Conservation (phyloP, 2,113 vertebrate genomes). For the Callionymus lyra region DNA sequence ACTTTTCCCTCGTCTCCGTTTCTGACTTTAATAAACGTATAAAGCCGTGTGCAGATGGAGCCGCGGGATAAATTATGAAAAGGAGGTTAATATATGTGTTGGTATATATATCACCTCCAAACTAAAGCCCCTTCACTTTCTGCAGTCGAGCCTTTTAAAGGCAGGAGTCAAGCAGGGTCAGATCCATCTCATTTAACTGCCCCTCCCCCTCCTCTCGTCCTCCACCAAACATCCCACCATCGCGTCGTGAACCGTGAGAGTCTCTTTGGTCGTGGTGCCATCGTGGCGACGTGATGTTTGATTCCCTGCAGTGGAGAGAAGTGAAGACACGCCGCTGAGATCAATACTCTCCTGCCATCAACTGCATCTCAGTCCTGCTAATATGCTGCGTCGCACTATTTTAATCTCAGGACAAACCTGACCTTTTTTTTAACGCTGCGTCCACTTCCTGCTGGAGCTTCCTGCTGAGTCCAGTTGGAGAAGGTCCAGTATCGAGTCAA, state of each 20-base stretch:
- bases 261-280: too few species aligned
- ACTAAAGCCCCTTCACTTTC: slow-evolving; percentile 49
- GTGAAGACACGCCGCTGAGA: slow-evolving; percentile 9
- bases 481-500: too few species aligned
- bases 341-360: slow-evolving; percentile 22
- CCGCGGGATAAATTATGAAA: slow-evolving; percentile 53
- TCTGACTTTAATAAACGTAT: slow-evolving; percentile 73
- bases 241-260: too few species aligned
- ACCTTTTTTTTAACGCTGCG: slow-evolving; percentile 7
- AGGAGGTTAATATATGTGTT: slow-evolving; percentile 62
- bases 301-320: slow-evolving; percentile 6
- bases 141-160: slow-evolving; percentile 60
- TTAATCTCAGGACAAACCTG: slow-evolving; percentile 8
- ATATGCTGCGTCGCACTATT: slow-evolving; percentile 3
- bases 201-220: slow-evolving; percentile 23
- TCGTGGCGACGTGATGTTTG: not conserved
- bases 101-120: slow-evolving; percentile 51
- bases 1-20: slow-evolving; percentile 64
- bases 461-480: too few species aligned
- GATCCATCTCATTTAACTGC: slow-evolving; percentile 62
- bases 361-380: slow-evolving; percentile 12
- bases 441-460: not conserved
- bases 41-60: slow-evolving; percentile 49
- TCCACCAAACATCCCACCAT: slow-evolving; percentile 14
- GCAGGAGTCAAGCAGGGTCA: slow-evolving; percentile 61